Conservation (phyloP, 2,113 vertebrate species). For the Phoxinus phoxinus region DNA sequence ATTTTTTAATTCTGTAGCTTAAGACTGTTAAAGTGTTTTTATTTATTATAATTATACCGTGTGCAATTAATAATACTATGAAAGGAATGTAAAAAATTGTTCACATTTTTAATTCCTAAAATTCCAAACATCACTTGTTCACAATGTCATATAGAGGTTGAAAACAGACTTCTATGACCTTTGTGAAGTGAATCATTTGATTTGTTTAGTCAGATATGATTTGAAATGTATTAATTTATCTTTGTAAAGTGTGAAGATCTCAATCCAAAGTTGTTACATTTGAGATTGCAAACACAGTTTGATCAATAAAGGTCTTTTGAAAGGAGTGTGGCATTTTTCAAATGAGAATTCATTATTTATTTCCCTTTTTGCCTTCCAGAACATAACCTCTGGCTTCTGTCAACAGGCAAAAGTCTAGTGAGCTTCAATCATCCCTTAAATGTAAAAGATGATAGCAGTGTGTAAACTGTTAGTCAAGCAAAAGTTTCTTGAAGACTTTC, state of each 20-base stretch:
- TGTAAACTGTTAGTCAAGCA: neutral
- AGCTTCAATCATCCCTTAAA: neutral
- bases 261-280: neutral
- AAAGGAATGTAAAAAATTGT: neutral
- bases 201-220: neutral
- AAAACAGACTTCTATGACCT: neutral
- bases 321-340: neutral
- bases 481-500: neutral
- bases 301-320: conserved; percentile 21
- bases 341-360: neutral
- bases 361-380: neutral
- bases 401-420: neutral
- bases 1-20: too few species aligned
- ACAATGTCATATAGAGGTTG: neutral
- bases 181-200: neutral
- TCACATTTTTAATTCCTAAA: neutral
- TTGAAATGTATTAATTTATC: neutral
- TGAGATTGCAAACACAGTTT: neutral
- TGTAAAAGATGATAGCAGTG: neutral
- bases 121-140: neutral
- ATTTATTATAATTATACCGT: neutral
- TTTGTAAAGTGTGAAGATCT: neutral
- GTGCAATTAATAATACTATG: neutral
- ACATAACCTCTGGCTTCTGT: neutral
- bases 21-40: neutral